Evolutionary conservation across 2,888 invertebrate genomes (phyloP), one percentile per base, ranked within the genome.

Genomic region (Rhamphomyia laevipes): DNA sequence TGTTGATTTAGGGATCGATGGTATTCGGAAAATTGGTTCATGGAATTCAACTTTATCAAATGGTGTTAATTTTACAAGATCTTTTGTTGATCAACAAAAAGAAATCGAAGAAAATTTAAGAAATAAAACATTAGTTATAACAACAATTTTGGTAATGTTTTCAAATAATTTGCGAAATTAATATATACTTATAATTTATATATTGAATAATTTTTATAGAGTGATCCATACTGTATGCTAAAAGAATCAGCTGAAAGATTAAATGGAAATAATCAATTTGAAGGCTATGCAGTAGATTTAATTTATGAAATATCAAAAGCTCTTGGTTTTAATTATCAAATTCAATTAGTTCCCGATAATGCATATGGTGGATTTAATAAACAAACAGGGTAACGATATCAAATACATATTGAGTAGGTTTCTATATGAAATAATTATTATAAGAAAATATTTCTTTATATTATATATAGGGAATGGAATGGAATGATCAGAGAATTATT

Each of bases 211-310:
- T 9, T 9, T 43, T 60, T 56, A 2, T 69, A 96, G 93, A 95
- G 94, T 69, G 80, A 89, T 46, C 97, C 97, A 2, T 99, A 97
- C 69, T 88, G 92, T 61, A 96, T 96, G 93, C 74, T 87, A 56
- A 93, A 87, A 70, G 85, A 87, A 63, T 86, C 89, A 7, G 84
- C 86, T 59, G 84, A 85, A 59, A 84, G 84, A 54, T 74, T 93
- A 46, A 79, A 80, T 6, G 94, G 93, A 37, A 94, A 94, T 70
- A 89, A 90, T 59, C 89, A 89, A 62, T 94, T 86, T 69, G 93
- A 94, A 68, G 94, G 94, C 33, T 97, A 94, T 73, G 91, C 87
- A 56, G 84, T 97, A 54, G 96, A 97, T 74, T 75, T 97, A 53
- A 86, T 96, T 63, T 80, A 87, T 64, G 92, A 94, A 73, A 91